phyloP scores from a whole-genome alignment of 1,140 invertebrate species.

The Hestina assimilis region DNA sequence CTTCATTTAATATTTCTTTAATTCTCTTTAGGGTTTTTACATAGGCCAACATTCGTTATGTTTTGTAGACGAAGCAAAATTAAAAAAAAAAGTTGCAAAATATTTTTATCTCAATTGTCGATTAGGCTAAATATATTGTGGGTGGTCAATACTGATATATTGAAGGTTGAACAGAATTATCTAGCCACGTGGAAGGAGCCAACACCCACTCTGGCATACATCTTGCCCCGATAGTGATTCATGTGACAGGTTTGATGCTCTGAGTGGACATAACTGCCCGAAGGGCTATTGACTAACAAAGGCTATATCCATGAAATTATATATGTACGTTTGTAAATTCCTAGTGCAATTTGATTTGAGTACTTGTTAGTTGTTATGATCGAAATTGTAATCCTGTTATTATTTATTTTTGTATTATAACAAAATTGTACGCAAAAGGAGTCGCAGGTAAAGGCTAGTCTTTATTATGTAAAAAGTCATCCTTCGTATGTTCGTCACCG shows the following conservation, averaged over 20 bases:
- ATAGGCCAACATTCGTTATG: too few species aligned
- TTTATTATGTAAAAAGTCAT: too few species aligned
- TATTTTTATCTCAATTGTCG: slow-evolving; percentile 8
- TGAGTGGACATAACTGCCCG: slow-evolving; percentile 15
- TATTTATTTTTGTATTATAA: background rate
- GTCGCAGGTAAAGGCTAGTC: too few species aligned
- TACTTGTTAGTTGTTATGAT: too few species aligned
- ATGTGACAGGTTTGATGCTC: slow-evolving; percentile 21
- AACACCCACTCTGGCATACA: slow-evolving; percentile 28
- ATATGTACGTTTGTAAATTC: background rate
- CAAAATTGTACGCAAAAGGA: too few species aligned
- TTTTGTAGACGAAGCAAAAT: background rate
- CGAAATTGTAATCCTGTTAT: too few species aligned
- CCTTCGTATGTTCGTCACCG: too few species aligned
- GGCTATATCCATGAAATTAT: slow-evolving; percentile 4
- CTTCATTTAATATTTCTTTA: too few species aligned
- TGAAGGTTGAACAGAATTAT: slow-evolving; percentile 26
- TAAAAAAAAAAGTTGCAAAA: background rate
- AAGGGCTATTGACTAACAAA: slow-evolving; percentile 21
- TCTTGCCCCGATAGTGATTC: slow-evolving; percentile 27
- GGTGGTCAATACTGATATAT: slow-evolving; percentile 31
- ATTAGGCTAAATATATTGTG: slow-evolving; percentile 18
- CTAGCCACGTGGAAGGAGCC: slow-evolving; percentile 30
- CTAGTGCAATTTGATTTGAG: background rate
- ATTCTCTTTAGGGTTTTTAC: too few species aligned